Conservation (phyloP, 23 tunicate genomes). For the Ascidia mentula region DNA sequence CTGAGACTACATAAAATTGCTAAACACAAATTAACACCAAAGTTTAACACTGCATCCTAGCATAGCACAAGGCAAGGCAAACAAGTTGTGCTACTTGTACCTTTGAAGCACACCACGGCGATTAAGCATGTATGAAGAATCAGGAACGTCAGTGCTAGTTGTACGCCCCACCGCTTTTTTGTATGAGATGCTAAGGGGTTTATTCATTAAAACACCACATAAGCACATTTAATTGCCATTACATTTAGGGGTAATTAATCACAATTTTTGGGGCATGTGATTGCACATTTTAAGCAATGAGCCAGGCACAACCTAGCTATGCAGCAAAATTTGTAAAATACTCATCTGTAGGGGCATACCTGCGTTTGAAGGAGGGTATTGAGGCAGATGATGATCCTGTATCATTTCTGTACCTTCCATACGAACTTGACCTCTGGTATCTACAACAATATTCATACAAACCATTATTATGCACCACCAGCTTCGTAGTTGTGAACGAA, state of each 20-base stretch:
- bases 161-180: constrained; percentile 63
- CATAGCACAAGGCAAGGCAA: neutral
- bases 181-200: constrained; percentile 46
- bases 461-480: too few relatives aligned
- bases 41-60: neutral
- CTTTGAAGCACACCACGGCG: neutral
- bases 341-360: too few relatives aligned
- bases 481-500: too few relatives aligned
- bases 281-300: too few relatives aligned
- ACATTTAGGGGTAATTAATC: too few relatives aligned
- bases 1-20: too few relatives aligned
- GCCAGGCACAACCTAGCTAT: too few relatives aligned
- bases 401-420: constrained; percentile 14
- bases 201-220: neutral
- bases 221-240: neutral
- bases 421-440: constrained; percentile 46
- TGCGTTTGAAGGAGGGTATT: constrained; percentile 1
- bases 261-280: too few relatives aligned
- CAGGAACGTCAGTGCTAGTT: constrained; percentile 54
- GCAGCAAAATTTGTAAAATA: too few relatives aligned
- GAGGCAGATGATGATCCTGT: constrained; percentile 17
- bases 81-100: neutral
- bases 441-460: neutral
- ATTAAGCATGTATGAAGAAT: neutral
- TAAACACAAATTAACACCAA: neutral